Evolutionary conservation across 2,888 invertebrate genomes (phyloP).

Genomic region (Eupithecia exiguata): DNA sequence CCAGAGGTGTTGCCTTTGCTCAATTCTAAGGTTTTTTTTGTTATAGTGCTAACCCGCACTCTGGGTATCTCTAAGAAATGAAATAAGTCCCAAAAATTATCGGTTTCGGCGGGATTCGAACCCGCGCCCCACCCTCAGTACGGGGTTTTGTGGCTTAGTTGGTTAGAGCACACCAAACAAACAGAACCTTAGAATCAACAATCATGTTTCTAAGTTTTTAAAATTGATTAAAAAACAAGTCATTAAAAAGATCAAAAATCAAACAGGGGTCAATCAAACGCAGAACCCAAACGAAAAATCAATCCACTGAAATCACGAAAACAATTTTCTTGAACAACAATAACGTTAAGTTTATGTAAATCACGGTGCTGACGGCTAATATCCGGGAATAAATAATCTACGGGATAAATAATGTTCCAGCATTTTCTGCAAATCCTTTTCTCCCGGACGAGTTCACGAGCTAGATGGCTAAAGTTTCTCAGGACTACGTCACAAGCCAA

Average conservation of each 20-base stretch:
- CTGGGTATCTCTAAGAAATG: too few species aligned
- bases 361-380: slow-evolving; percentile 66
- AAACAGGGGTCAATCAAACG: background rate
- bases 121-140: too few species aligned
- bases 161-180: too few species aligned
- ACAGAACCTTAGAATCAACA: too few species aligned
- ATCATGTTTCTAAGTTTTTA: background rate
- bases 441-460: slow-evolving; percentile 42
- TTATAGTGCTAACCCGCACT: too few species aligned
- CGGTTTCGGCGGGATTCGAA: too few species aligned
- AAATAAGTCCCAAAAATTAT: too few species aligned
- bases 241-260: background rate
- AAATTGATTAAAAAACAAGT: background rate
- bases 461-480: slow-evolving; percentile 8
- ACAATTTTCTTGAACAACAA: slow-evolving; percentile 39
- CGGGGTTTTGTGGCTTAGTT: too few species aligned
- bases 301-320: background rate
- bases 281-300: background rate
- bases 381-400: slow-evolving; percentile 67
- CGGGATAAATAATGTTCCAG: slow-evolving; percentile 63
- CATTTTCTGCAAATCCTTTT: slow-evolving; percentile 58
- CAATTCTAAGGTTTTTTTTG: too few species aligned
- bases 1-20: too few species aligned
- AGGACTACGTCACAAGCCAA: background rate
- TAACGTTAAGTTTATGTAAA: slow-evolving; percentile 67